Conservation (phyloP, 2,888 invertebrate genomes). For the Mythimna impura region DNA sequence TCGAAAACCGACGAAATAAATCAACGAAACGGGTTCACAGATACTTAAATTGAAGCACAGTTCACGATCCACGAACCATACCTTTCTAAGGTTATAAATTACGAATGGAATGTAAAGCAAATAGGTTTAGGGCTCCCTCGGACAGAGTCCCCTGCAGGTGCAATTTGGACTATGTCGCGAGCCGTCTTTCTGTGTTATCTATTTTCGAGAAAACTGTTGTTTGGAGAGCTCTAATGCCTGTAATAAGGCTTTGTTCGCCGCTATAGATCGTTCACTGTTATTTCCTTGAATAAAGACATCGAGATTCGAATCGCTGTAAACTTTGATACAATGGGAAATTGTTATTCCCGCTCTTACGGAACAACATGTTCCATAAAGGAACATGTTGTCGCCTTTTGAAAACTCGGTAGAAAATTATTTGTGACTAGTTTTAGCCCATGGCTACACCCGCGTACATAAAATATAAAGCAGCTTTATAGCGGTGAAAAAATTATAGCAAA, state of each 20-base stretch:
- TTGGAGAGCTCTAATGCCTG: slow-evolving; percentile 58
- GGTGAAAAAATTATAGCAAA: no score
- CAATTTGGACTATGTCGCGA: slow-evolving; percentile 59
- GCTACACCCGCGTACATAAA: no score
- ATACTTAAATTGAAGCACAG: slow-evolving; percentile 11
- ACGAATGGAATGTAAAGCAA: slow-evolving; percentile 43
- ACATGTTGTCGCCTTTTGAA: slow-evolving; percentile 9
- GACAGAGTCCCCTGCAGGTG: slow-evolving; percentile 50
- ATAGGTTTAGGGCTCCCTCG: slow-evolving; percentile 41
- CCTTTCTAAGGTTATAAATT: slow-evolving; percentile 32
- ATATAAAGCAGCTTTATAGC: no score
- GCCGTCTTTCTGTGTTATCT: slow-evolving; percentile 51
- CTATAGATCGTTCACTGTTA: slow-evolving; percentile 63
- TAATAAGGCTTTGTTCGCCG: slow-evolving; percentile 61
- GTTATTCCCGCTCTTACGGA: slow-evolving; percentile 2
- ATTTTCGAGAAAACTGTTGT: slow-evolving; percentile 64
- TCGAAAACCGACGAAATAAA: slow-evolving; percentile 23
- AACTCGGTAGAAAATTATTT: neutral
- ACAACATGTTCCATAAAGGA: neutral
- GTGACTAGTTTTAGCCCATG: neutral
- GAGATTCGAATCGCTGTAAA: slow-evolving; percentile 66
- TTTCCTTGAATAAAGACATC: slow-evolving; percentile 76
- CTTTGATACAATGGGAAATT: slow-evolving; percentile 39
- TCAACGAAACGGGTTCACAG: slow-evolving; percentile 31
- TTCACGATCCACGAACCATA: slow-evolving; percentile 24